Percentiles rank a stretch among this genome's conserved stretches.
Conservation (phyloP, 30 jellyfish, hydroid and myxozoan species). For the Calvadosia cruxmelitensis region DNA sequence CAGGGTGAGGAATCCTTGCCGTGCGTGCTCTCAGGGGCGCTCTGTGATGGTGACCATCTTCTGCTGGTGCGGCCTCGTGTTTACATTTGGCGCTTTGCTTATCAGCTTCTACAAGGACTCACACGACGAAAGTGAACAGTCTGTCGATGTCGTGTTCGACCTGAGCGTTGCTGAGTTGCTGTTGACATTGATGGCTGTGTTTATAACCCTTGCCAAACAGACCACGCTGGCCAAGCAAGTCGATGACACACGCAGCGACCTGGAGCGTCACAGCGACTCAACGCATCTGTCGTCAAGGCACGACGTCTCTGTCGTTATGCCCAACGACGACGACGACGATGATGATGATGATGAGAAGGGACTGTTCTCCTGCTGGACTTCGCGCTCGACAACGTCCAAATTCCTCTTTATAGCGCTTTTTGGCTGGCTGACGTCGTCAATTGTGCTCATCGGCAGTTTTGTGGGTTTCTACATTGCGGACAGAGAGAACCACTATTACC, state of each 20-base stretch:
- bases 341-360: neutral
- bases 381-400: neutral
- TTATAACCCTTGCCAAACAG: neutral
- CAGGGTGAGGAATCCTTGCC: neutral
- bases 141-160: neutral
- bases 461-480: neutral
- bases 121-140: neutral
- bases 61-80: neutral
- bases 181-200: neutral
- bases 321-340: neutral
- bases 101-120: neutral
- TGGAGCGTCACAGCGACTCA: neutral
- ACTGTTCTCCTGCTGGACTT: neutral
- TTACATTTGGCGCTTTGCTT: neutral
- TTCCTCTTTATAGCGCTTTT: neutral
- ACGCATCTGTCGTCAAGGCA: neutral
- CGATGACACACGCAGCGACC: neutral
- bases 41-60: neutral
- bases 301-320: conserved; percentile 1
- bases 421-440: conserved; percentile 1
- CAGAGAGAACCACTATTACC: neutral
- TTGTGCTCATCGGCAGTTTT: neutral
- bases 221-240: neutral
- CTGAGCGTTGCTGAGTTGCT: neutral
- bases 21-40: neutral